phyloP scores from a whole-genome alignment of 2,797 vertebrate species.

The Odontamblyopus rebecca region DNA sequence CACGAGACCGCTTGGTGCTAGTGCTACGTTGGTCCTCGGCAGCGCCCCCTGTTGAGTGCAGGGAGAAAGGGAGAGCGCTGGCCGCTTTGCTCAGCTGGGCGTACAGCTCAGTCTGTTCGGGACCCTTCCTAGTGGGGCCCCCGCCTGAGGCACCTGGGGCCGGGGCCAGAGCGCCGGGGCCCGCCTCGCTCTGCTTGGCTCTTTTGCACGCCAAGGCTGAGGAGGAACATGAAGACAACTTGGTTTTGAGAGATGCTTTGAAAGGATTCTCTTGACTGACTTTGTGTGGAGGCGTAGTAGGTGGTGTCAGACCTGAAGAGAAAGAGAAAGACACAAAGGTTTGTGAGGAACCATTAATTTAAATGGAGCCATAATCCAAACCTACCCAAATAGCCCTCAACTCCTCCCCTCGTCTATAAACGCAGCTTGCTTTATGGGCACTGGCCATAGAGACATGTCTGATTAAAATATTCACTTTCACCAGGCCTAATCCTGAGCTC shows the following conservation, averaged over 20 bases:
- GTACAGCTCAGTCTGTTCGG: conserved; percentile 94
- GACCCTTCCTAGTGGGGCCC: conserved; percentile 85
- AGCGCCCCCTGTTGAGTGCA: conserved; percentile 60
- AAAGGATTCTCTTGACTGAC: conserved; percentile 99
- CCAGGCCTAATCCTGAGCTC: conserved; percentile 73
- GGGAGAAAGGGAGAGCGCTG: conserved; percentile 76
- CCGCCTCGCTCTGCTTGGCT: conserved; percentile 87
- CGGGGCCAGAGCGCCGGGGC: conserved; percentile 74
- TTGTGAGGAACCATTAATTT: conserved; percentile 42
- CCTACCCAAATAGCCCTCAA: conserved; percentile 35
- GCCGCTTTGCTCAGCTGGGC: conserved; percentile 92
- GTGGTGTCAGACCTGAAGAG: conserved; percentile 95
- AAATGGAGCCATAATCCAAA: conserved; percentile 61
- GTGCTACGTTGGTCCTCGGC: conserved; percentile 84
- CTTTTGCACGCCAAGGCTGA: conserved; percentile 89
- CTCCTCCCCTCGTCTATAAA: conserved; percentile 52
- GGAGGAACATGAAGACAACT: conserved; percentile 93
- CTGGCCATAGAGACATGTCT: conserved; percentile 67
- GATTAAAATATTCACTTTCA: conserved; percentile 82
- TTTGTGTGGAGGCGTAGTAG: conserved; percentile 99
- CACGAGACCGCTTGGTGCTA: conserved; percentile 85
- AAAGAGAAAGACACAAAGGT: conserved; percentile 38
- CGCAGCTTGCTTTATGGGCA: conserved; percentile 68
- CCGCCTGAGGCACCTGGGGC: conserved; percentile 78
- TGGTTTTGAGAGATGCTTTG: conserved; percentile 95